phyloP scores from a whole-genome alignment of 2,113 vertebrate genomes.

The Pavo muticus region DNA sequence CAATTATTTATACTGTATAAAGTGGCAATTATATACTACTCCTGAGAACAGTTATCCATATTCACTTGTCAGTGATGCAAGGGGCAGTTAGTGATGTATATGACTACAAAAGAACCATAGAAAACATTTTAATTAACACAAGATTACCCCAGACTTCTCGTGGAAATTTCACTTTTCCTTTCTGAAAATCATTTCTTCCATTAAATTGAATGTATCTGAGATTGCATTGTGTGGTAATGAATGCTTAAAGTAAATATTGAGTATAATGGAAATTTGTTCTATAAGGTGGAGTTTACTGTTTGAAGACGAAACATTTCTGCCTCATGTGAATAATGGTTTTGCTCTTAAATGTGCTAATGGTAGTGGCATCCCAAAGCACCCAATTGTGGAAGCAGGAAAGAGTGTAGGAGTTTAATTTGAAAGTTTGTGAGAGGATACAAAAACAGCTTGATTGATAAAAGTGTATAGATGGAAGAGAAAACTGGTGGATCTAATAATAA shows the following conservation, averaged over 20 bases:
- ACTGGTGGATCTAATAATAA: conserved; percentile 56
- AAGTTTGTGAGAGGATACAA: conserved; percentile 68
- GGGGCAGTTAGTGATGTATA: not conserved
- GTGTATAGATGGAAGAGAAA: conserved; percentile 58
- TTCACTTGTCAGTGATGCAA: not conserved
- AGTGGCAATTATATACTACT: not conserved
- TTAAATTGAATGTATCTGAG: not conserved
- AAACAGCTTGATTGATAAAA: conserved; percentile 66
- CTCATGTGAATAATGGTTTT: conserved; percentile 36
- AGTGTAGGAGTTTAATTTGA: conserved; percentile 72
- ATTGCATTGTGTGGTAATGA: conserved; percentile 2
- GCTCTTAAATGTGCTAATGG: conserved; percentile 46
- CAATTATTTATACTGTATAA: not conserved
- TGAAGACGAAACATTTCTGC: not conserved
- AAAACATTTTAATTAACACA: not conserved
- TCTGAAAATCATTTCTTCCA: conserved; percentile 22
- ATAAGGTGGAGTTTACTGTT: conserved; percentile 29
- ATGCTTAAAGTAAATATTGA: conserved; percentile 27
- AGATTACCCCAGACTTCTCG: not conserved
- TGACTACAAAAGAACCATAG: not conserved
- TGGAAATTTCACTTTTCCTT: not conserved
- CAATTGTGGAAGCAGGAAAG: conserved; percentile 65
- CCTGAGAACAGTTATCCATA: not conserved
- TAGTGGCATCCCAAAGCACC: conserved; percentile 57
- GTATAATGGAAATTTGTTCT: conserved; percentile 21